Evolutionary conservation across 2,113 vertebrate species (phyloP).

Genomic region (Mustela nigripes): DNA sequence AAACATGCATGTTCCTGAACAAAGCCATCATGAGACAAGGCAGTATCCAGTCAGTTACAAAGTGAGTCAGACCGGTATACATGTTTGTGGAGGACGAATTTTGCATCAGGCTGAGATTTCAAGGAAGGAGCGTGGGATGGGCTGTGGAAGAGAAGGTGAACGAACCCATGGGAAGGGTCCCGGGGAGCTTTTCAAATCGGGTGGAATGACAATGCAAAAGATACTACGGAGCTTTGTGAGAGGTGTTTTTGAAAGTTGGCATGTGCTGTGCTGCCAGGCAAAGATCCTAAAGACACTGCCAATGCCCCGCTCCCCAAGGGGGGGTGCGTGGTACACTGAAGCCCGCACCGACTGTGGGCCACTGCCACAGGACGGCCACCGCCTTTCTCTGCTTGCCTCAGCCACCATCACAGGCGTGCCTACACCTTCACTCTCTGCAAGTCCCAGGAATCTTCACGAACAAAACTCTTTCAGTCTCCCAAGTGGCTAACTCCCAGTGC

Average conservation of each 20-base stretch:
- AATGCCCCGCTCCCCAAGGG: not conserved
- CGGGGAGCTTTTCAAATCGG: not conserved
- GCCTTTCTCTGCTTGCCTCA: not conserved
- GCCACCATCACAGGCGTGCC: not conserved
- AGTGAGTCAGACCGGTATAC: not conserved
- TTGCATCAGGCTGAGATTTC: not conserved
- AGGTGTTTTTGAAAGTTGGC: not conserved
- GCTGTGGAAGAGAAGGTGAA: not conserved
- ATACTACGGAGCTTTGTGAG: not conserved
- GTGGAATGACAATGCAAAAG: not conserved
- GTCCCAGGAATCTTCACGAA: not conserved
- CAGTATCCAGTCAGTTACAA: not conserved
- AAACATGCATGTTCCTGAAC: not conserved
- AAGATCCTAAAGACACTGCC: not conserved
- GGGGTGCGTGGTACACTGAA: accelerated
- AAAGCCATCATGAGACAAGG: not conserved
- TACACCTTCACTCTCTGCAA: not conserved
- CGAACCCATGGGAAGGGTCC: not conserved
- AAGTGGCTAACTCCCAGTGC: not conserved
- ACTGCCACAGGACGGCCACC: no score
- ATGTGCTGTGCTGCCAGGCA: not conserved
- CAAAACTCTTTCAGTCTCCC: not conserved
- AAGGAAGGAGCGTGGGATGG: not conserved
- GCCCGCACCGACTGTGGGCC: accelerated
- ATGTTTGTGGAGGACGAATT: not conserved